These are phyloP conservation scores for Typhlichthys eigenmanni DNA, from an alignment of 2,797 vertebrate species.

Conservation along the genomic window DNA sequence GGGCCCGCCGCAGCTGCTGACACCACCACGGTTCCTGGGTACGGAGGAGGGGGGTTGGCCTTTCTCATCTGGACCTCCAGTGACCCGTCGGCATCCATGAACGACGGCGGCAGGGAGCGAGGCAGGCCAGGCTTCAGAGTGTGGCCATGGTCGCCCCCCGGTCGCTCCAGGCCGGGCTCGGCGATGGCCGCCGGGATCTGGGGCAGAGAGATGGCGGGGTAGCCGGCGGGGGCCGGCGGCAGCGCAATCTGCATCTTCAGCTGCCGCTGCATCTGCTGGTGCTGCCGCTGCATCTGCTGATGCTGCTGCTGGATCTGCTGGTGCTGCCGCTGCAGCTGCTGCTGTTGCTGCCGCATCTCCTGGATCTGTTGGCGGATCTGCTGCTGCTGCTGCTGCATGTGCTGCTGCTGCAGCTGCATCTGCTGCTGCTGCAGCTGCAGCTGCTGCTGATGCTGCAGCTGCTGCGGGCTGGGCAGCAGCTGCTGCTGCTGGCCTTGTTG, in stretches of 20 bases:
- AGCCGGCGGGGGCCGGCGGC: conserved; percentile 76
- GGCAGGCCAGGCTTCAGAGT: conserved; percentile 80
- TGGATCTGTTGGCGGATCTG: conserved; percentile 79
- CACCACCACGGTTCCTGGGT: conserved; percentile 69
- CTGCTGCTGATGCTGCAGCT: conserved; percentile 37
- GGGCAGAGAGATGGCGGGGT: conserved; percentile 75
- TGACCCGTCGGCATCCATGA: conserved; percentile 79
- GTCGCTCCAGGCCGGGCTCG: conserved; percentile 72
- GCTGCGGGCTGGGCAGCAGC: conserved; percentile 19
- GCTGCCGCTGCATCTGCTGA: conserved; percentile 82
- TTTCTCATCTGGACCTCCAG: conserved; percentile 88
- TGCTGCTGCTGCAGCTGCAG: conserved; percentile 56
- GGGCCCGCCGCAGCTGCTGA: conserved; percentile 48
- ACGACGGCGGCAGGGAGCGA: conserved; percentile 72
- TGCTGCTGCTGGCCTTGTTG: conserved; percentile 21
- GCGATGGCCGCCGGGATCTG: conserved; percentile 67
- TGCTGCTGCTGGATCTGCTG: conserved; percentile 82
- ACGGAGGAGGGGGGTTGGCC: conserved; percentile 83
- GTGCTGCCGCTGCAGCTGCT: conserved; percentile 81
- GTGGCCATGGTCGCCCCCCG: conserved; percentile 77
- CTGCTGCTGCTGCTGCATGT: conserved; percentile 80
- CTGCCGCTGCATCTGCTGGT: conserved; percentile 83
- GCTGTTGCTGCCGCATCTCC: conserved; percentile 81
- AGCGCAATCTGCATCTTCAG: conserved; percentile 80
- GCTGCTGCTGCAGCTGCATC: conserved; percentile 79